Conservation (phyloP, 2,888 invertebrate species). For the Aporophyla lueneburgensis region DNA sequence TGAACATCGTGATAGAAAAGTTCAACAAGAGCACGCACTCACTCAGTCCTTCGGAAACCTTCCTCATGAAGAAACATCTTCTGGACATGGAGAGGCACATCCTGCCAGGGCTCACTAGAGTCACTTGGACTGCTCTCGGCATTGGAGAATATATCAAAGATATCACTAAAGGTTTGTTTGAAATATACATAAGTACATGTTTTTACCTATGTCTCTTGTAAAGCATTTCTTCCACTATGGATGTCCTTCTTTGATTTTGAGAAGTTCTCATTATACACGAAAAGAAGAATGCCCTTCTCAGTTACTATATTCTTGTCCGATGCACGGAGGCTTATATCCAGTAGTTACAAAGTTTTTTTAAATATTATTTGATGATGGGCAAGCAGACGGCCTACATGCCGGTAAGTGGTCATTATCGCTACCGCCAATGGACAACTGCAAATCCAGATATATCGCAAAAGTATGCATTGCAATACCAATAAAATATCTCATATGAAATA, state of each 20-base stretch:
- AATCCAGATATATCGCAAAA: neutral
- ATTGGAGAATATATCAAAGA: constrained; percentile 93
- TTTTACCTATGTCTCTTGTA: neutral
- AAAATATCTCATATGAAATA: neutral
- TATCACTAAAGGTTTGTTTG: constrained; percentile 82
- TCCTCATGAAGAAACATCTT: constrained; percentile 93
- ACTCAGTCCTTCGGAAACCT: constrained; percentile 93
- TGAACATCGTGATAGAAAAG: constrained; percentile 90
- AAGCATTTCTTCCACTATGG: neutral
- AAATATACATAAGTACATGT: neutral
- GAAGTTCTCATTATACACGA: neutral
- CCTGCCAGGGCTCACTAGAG: constrained; percentile 95
- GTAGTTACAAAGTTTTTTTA: neutral
- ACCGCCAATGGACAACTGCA: neutral
- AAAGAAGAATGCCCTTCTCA: neutral
- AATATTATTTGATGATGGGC: neutral
- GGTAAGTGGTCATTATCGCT: neutral
- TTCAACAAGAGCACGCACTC: constrained; percentile 93
- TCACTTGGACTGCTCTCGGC: constrained; percentile 96
- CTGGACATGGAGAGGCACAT: constrained; percentile 94
- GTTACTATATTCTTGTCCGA: neutral
- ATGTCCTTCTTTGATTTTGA: neutral
- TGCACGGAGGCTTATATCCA: neutral
- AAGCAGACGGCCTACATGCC: neutral
- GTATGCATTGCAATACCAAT: neutral